phyloP scores from a whole-genome alignment of 1,140 invertebrate species.

The Calephelis nemesis region DNA sequence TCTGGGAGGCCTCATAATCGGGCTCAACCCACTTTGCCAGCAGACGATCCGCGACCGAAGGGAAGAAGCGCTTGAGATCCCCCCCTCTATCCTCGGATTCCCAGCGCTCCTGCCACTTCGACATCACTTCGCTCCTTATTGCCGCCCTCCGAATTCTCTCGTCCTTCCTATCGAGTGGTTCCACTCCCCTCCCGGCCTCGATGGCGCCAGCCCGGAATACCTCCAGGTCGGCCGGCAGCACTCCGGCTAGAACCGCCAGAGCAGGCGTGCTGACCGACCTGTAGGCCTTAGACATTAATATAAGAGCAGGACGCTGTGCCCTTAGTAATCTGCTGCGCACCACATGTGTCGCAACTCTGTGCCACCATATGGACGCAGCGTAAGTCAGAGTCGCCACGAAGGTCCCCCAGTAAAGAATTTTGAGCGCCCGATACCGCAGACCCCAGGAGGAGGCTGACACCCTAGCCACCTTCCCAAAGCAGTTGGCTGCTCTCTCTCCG shows the following conservation, averaged over 20 bases:
- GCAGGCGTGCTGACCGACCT: neutral
- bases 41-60: too few relatives aligned
- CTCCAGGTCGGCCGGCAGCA: neutral
- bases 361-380: neutral
- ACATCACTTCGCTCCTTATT: too few relatives aligned
- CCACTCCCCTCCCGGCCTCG: too few relatives aligned
- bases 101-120: too few relatives aligned
- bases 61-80: too few relatives aligned
- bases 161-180: too few relatives aligned
- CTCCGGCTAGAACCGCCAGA: neutral
- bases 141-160: too few relatives aligned
- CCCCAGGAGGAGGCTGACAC: slow-evolving; percentile 8
- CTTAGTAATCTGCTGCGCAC: neutral
- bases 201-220: neutral
- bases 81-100: too few relatives aligned
- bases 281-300: neutral
- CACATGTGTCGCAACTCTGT: too few relatives aligned
- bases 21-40: too few relatives aligned
- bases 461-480: too few relatives aligned
- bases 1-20: too few relatives aligned
- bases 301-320: neutral
- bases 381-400: slow-evolving; percentile 42
- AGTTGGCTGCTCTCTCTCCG: neutral
- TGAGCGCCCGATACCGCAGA: slow-evolving; percentile 5
- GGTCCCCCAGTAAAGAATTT: slow-evolving; percentile 10